Base-by-base conservation (phyloP, 2,797 vertebrate species). In the Rhadinocentrus ornatus region DNA sequence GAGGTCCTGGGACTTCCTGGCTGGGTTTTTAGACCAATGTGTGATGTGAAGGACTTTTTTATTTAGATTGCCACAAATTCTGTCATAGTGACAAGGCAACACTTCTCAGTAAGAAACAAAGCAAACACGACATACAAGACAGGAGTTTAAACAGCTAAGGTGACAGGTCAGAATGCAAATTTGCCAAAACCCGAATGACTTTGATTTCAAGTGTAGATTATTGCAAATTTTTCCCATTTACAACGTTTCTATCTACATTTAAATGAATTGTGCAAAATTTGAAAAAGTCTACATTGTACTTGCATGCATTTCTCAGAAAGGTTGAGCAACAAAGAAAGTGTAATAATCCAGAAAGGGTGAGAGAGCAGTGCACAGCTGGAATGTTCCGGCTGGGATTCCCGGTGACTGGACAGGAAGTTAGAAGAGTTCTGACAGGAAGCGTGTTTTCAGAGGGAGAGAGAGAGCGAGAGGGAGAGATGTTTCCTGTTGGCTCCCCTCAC, bases 371-470 rank as follows among this genome's bases (percentile, higher is more conserved):
- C 83, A 88, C 88, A 88, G 88, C 88, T 92, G 91, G 91, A 93
- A 91, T 91, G 91, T 91, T 92, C 91, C 91, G 91, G 86, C 90
- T 91, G 92, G 90, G 90, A 92, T 91, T 93, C 91, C 91, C 87
- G 63, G 87, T 93, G 88, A 86, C 88, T 91, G 88, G 77, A 92
- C 88, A 93, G 94, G 93, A 95, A 93, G 93, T 88, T 72, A 77
- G 87, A 85, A 78, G 85, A 92, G 89, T 82, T 81, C 82, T 88
- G 89, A 86, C 91, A 93, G 94, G 93, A 94, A 94, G 89, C 84
- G 85, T 86, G 90, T 73, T 84, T 75, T 88, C 73, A 91, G 88
- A 87, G 87, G 89, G 78, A 75, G 27, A 79, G 73, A 78, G 73
- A 78, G 81, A 84, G 82, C 86, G 73, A 74, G 82, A 74, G 83